These are phyloP conservation scores for Ceratina japonica DNA, from an alignment of 1,140 invertebrate genomes.

Conservation along the genomic window DNA sequence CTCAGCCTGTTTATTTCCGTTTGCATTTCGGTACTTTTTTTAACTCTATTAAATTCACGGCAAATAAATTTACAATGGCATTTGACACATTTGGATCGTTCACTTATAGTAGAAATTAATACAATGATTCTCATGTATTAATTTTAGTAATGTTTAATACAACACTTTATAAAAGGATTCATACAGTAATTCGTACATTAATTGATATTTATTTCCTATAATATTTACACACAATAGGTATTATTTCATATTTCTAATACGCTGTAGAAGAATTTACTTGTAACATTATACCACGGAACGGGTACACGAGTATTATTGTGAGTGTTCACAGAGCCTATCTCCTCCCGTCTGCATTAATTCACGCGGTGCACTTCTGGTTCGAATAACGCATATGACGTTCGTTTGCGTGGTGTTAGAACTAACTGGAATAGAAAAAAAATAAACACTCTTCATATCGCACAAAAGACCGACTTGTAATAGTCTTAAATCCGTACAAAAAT, in stretches of 20 bases:
- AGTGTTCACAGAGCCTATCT: constrained; percentile 73
- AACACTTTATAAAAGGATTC: too few relatives aligned
- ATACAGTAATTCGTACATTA: too few relatives aligned
- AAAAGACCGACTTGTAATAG: too few relatives aligned
- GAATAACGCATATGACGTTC: constrained; percentile 31
- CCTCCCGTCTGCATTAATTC: constrained; percentile 65
- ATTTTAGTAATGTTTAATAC: too few relatives aligned
- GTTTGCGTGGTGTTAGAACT: background rate
- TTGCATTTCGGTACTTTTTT: background rate
- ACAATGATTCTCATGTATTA: too few relatives aligned
- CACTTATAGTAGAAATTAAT: too few relatives aligned
- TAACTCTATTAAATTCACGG: background rate
- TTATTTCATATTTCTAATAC: background rate
- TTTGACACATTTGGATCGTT: background rate
- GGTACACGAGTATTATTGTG: constrained; percentile 69
- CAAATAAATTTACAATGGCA: background rate
- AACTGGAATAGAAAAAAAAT: background rate
- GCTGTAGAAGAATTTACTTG: background rate
- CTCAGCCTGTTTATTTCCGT: background rate
- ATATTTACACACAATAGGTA: background rate
- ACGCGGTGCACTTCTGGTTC: constrained; percentile 48
- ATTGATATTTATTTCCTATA: too few relatives aligned
- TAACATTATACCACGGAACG: background rate
- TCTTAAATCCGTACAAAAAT: too few relatives aligned
- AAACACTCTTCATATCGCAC: background rate